These are phyloP conservation scores for Norana najaformis DNA, from an alignment of 2,888 invertebrate genomes.

Conservation along the genomic window DNA sequence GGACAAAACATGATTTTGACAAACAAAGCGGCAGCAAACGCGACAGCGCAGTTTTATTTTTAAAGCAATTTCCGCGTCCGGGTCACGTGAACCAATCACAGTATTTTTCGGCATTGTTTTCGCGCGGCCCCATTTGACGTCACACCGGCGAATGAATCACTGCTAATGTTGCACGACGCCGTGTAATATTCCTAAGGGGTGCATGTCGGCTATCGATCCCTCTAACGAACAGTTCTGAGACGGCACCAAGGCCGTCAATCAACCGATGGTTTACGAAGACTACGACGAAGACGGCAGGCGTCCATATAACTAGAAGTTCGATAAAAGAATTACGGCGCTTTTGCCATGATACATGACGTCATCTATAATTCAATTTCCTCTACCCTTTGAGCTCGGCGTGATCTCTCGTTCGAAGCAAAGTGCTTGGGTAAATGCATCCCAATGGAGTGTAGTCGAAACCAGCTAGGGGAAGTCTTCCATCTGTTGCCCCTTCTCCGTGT, in stretches of 20 bases:
- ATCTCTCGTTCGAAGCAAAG: not conserved
- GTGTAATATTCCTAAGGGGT: constrained; percentile 6
- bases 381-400: not conserved
- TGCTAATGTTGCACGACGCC: not conserved
- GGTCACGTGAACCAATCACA: not conserved
- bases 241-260: not conserved
- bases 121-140: not conserved
- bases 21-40: not conserved
- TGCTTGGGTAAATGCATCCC: no score
- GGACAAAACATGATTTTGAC: not conserved
- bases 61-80: not conserved
- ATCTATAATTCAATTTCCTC: not conserved
- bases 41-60: not conserved
- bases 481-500: no score
- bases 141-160: not conserved
- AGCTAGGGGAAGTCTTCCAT: not conserved
- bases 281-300: not conserved
- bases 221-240: not conserved
- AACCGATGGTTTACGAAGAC: not conserved
- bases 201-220: not conserved
- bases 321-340: not conserved
- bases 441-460: not conserved
- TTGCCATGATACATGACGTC: not conserved
- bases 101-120: not conserved
- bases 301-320: not conserved